Evolutionary conservation across 2,113 vertebrate genomes (phyloP), one percentile per base, ranked within the genome.

Genomic region (Chaetorhynchus papuensis): DNA sequence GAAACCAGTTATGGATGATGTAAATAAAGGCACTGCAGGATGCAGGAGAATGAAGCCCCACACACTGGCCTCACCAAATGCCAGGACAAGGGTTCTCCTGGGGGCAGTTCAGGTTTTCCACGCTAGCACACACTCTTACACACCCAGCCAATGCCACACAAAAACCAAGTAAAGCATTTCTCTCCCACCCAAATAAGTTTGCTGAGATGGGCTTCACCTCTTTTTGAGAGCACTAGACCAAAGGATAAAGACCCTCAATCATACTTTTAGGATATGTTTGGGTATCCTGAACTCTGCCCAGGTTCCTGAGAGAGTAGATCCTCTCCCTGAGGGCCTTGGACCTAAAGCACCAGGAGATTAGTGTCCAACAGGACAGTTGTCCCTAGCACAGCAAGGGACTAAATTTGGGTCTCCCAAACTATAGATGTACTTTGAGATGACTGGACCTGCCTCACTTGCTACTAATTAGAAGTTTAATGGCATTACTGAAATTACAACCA

Each of bases 401-500:
- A 45, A 88, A 47, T 17, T 19, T 50, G 3, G 0, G 23, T 50
- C 28, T 90, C 35, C 13, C 18, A 45, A 22, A 41, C 80, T 26
- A 72, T 0, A 65, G 45, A 35, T 22, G 21, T 9, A 15, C 59
- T 75, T 77, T 19, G 39, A 50, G 22, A 69, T 20, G 19, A 44
- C 54, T 87, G 71, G 80, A 89, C 76, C 35, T 71, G 30, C 39
- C 69, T 78, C 47, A 23, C 47, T 89, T 75, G 22, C 20, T 84
- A 33, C 42, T 66, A 88, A 80, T 83, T 74, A 80, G 59, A 81
- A 70, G 53, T 92, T 94, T 90, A 93, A 81, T 23, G 22, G 56
- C 15, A 83, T 94, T 87, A 80, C 56, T 90, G 89, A 93, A 95
- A 93, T 89, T 87, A 64, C 53, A 93, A 91, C 42, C 52, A 68